Conservation (phyloP, 2,113 vertebrate species). For the Muscicapa adusta region DNA sequence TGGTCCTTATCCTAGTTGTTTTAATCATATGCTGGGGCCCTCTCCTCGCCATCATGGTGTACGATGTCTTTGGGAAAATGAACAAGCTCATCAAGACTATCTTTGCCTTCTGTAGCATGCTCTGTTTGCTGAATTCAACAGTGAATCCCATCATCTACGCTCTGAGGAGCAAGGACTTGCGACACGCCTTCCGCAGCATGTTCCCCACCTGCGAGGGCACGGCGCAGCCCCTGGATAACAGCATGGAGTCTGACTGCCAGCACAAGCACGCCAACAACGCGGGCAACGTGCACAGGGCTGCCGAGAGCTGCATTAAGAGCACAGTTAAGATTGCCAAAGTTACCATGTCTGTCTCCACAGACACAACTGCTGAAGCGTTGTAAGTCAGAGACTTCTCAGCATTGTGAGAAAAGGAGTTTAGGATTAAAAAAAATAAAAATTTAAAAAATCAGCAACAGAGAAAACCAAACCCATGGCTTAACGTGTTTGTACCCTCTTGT, state of each 20-base stretch:
- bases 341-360: slow-evolving; percentile 98
- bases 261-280: slow-evolving; percentile 84
- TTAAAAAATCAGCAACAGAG: slow-evolving; percentile 2
- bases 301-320: slow-evolving; percentile 97
- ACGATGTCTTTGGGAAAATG: slow-evolving; percentile 98
- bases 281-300: slow-evolving; percentile 89
- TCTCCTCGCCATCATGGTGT: slow-evolving; percentile 97
- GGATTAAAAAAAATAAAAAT: neutral
- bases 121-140: slow-evolving; percentile 96
- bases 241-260: slow-evolving; percentile 96
- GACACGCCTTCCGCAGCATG: slow-evolving; percentile 93
- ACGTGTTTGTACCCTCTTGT: slow-evolving; percentile 64
- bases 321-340: slow-evolving; percentile 99
- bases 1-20: slow-evolving; percentile 95
- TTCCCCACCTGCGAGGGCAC: slow-evolving; percentile 88
- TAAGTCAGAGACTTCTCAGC: slow-evolving; percentile 70
- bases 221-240: slow-evolving; percentile 92
- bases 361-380: slow-evolving; percentile 94
- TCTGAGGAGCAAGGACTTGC: slow-evolving; percentile 95
- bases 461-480: slow-evolving; percentile 61
- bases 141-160: slow-evolving; percentile 99
- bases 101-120: slow-evolving; percentile 98
- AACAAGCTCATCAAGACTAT: slow-evolving; percentile 95
- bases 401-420: slow-evolving; percentile 17
- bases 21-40: slow-evolving; percentile 99